Base-by-base conservation (phyloP, 1,140 invertebrate genomes). In the Eueides isabella region DNA sequence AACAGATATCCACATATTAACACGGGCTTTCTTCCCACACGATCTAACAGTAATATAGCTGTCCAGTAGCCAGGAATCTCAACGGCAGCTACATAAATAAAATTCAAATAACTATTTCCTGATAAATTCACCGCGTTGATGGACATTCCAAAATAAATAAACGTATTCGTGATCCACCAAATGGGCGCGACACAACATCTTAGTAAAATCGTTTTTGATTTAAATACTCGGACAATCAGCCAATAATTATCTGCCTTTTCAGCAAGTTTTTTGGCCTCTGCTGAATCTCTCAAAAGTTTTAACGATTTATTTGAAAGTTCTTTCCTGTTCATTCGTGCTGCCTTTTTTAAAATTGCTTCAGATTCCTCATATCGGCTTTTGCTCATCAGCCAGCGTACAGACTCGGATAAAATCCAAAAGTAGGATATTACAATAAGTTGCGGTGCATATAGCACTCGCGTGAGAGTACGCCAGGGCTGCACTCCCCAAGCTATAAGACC, bases 111-210 rank as follows among this genome's bases (percentile, higher is more conserved):
- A 67, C 94, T 74, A 67, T 93, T 95, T 0, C 96, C 97, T 28
- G 95, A 95, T 33, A 98, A 90, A 62, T 96, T 95, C 4, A 97
- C 96, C 0, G 97, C 95, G 82, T 97, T 97, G n/a, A 98, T 94
- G 1, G 96, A 96, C 67, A 98, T 90, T 1, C 97, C 97, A 80
- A 97, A 98, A 83, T 97, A 98, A 0, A 97, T 95, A 68, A 97
- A 94, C 0, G 96, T 95, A 74, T 95, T 95, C 0, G 96, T 95
- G 1, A 96, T 94, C 96, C 96, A 97, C 92, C 95, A 97, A 76
- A 96, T 94, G 11, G 95, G 96, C 31, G 96, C 95, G 23, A 95
- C 95, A 1, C 95, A 82, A 44, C 96, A 94, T 23, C 96, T 93
- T 73, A 94, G 94, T 73, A 96, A 81, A 67, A 96, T 94, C 14